Conservation (phyloP, 37 sponge, comb jelly and placozoan genomes). For the Amphimedon queenslandica region DNA sequence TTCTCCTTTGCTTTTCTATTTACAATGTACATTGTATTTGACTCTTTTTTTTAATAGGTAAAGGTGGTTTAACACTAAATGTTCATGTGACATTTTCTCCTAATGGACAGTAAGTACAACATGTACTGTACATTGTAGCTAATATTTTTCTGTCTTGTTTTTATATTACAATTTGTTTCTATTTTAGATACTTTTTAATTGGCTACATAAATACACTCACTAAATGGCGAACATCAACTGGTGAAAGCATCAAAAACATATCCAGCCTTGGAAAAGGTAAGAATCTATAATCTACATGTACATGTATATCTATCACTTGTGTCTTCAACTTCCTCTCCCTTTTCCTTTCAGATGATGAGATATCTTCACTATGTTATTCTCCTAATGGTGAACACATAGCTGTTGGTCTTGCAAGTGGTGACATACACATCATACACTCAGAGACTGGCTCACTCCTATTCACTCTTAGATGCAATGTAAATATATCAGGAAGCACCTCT, state of each 20-base stretch:
- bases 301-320: too few relatives aligned
- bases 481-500: background rate
- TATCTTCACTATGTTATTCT: constrained; percentile 45
- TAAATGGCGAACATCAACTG: background rate
- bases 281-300: too few relatives aligned
- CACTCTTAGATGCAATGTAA: constrained; percentile 1
- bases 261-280: too few relatives aligned
- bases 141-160: background rate
- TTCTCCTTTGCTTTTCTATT: background rate
- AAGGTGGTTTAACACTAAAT: constrained; percentile 47
- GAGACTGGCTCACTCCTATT: constrained; percentile 23
- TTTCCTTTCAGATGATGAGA: too few relatives aligned
- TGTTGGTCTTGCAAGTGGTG: constrained; percentile 45
- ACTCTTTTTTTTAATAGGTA: constrained; percentile 27
- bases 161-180: background rate
- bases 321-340: too few relatives aligned
- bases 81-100: constrained; percentile 43
- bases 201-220: background rate
- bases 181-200: background rate
- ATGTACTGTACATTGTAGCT: background rate
- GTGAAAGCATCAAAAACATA: too few relatives aligned
- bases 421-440: constrained; percentile 41
- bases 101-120: constrained; percentile 58
- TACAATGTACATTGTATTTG: background rate
- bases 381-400: constrained; percentile 60